A percentile compares a stretch with the other conserved stretches of the same genome.
phyloP scores from a whole-genome alignment of 2,797 vertebrate genomes.

The Zalophus californianus region DNA sequence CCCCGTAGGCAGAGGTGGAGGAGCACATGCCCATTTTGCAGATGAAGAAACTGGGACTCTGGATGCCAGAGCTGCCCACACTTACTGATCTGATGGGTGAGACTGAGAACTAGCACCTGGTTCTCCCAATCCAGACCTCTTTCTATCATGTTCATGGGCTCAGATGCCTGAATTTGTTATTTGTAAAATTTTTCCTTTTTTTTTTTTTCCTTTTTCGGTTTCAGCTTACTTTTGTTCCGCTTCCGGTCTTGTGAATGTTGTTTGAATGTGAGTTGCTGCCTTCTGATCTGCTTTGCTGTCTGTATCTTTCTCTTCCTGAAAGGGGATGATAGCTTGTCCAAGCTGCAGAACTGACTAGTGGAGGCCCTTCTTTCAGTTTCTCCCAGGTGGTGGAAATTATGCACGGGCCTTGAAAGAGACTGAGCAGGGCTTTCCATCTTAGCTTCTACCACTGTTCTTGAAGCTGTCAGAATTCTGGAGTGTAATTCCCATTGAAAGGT shows the following conservation, averaged over 20 bases:
- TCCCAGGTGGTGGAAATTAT: conserved; percentile 59
- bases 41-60: not conserved
- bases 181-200: not conserved
- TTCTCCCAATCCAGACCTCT: not conserved
- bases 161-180: not conserved
- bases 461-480: not conserved
- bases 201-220: not conserved
- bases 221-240: not conserved
- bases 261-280: not conserved
- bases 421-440: not conserved
- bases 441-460: not conserved
- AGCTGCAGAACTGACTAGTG: not conserved
- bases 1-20: not conserved
- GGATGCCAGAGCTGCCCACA: not conserved
- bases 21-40: not conserved
- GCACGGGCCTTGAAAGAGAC: conserved; percentile 24
- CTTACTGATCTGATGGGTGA: not conserved
- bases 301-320: conserved; percentile 55
- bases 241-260: not conserved
- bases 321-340: conserved; percentile 74
- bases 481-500: not conserved
- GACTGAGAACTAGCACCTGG: not conserved
- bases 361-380: conserved; percentile 72
- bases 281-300: not conserved
- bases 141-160: not conserved